A percentile compares a stretch with the other conserved stretches of the same genome.
phyloP scores from a whole-genome alignment of 1,140 invertebrate genomes.

The Elysia chlorotica region DNA sequence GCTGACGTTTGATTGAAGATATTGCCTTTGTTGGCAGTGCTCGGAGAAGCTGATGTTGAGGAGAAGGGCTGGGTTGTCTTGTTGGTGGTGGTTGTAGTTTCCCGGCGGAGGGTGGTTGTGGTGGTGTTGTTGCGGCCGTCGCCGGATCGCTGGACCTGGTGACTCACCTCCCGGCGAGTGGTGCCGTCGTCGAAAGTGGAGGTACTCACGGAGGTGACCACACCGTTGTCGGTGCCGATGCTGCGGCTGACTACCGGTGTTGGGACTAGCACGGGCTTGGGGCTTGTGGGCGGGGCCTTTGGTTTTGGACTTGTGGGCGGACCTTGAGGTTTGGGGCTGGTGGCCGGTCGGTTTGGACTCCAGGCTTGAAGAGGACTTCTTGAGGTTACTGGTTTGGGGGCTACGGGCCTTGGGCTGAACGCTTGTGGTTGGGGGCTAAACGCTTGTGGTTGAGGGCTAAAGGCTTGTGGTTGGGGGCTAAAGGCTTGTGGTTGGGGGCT shows the following conservation, averaged over 20 bases:
- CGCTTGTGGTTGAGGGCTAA: neutral
- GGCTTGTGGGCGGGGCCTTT: neutral
- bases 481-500: neutral
- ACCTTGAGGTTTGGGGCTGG: neutral
- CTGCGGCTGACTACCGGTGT: constrained; percentile 8
- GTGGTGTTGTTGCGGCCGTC: constrained; percentile 14
- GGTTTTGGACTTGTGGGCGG: neutral
- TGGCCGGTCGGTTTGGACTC: no score
- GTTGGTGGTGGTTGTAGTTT: constrained; percentile 9
- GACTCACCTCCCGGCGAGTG: constrained; percentile 14
- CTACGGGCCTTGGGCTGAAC: neutral
- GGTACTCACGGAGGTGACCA: neutral
- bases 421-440: neutral
- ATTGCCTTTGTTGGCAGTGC: no score
- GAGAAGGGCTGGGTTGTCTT: constrained; percentile 13
- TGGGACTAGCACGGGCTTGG: neutral
- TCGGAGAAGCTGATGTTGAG: neutral
- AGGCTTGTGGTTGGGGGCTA: neutral
- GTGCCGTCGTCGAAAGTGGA: constrained; percentile 20
- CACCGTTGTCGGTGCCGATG: constrained; percentile 1
- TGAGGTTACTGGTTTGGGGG: neutral
- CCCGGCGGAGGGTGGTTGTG: constrained; percentile 10
- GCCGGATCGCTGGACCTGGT: constrained; percentile 13
- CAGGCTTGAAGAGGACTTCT: no score
- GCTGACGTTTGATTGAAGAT: constrained; percentile 4